These are phyloP conservation scores for Brienomyrus brachyistius DNA, from an alignment of 2,113 vertebrate genomes.

Conservation along the genomic window DNA sequence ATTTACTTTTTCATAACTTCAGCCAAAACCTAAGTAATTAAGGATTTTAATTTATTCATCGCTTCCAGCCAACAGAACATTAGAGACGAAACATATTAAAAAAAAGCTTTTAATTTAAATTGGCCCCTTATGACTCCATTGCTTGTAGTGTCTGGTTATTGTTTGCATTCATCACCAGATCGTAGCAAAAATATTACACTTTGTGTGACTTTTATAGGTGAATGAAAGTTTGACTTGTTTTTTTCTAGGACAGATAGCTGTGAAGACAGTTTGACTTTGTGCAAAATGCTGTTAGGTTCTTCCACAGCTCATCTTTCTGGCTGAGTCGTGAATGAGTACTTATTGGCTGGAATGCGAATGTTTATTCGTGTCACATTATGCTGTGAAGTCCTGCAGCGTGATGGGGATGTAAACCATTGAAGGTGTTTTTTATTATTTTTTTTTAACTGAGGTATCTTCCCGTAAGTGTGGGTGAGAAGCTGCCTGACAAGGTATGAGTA, in stretches of 20 bases:
- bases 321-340: background rate
- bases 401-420: background rate
- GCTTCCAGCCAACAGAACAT: background rate
- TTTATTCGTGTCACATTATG: constrained; percentile 5
- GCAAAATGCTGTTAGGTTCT: background rate
- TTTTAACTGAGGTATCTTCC: background rate
- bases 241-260: background rate
- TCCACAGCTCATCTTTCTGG: background rate
- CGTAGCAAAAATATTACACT: background rate
- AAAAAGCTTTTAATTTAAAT: background rate
- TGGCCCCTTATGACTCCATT: background rate
- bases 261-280: background rate
- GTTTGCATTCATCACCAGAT: background rate
- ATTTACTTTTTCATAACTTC: background rate
- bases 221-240: background rate
- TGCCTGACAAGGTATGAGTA: background rate
- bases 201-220: background rate
- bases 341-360: background rate
- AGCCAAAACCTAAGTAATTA: background rate
- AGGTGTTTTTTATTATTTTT: background rate
- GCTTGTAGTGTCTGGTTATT: background rate
- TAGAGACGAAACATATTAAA: background rate
- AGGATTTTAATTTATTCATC: background rate
- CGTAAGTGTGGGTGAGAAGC: background rate
- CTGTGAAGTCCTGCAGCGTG: background rate